Percentiles rank a stretch among this genome's conserved stretches.
phyloP scores from a whole-genome alignment of 1,140 invertebrate species.

The Hylaeus anthracinus region DNA sequence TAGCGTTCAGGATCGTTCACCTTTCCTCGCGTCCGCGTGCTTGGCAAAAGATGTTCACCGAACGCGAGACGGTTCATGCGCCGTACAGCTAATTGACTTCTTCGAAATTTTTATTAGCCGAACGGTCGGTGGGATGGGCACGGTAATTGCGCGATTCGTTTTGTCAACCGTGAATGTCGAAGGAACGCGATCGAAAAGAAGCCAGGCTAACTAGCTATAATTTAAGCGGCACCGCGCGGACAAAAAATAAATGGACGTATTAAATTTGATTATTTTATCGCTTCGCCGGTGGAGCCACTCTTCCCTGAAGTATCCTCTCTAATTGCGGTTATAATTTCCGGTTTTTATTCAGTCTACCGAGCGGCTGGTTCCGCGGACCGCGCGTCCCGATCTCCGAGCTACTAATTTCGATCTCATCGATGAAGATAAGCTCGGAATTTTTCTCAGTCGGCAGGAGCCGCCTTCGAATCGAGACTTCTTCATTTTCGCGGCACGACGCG shows the following conservation, averaged over 20 bases:
- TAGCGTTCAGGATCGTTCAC: not conserved
- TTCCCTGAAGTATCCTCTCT: conserved; percentile 42
- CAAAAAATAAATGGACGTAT: conserved; percentile 56
- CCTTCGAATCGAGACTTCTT: conserved; percentile 53
- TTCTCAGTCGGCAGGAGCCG: conserved; percentile 55
- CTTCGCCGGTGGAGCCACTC: not conserved
- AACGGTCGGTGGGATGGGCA: not conserved
- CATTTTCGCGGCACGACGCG: conserved; percentile 46
- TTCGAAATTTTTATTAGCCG: not conserved
- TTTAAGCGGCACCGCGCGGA: conserved; percentile 10
- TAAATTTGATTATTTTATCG: conserved; percentile 62
- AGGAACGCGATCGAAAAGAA: conserved; percentile 8
- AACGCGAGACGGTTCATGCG: not conserved
- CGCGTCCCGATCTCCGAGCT: conserved; percentile 64
- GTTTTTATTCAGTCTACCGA: conserved; percentile 55
- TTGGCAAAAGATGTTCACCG: not conserved
- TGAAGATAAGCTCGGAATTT: conserved; percentile 72
- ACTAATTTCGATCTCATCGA: conserved; percentile 74
- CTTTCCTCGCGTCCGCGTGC: too few relatives aligned
- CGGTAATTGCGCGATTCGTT: conserved; percentile 12
- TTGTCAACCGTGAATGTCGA: not conserved
- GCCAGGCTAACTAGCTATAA: conserved; percentile 10
- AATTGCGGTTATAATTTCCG: conserved; percentile 60
- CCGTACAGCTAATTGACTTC: conserved; percentile 6
- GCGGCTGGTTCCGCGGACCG: conserved; percentile 44